Conservation (phyloP, 2,797 vertebrate species). For the Natrix natrix region DNA sequence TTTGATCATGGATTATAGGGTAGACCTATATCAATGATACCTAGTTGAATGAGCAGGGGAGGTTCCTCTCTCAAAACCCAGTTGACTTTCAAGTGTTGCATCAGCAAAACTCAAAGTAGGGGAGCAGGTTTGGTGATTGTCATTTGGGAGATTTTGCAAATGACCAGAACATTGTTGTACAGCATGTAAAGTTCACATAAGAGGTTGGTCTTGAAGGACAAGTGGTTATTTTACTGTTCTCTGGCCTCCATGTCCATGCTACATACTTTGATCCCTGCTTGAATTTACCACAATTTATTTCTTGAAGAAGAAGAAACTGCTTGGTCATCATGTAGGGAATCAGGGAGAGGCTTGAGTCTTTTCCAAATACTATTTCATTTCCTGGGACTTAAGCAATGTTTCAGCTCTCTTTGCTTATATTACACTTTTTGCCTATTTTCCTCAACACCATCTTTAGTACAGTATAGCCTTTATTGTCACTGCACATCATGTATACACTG, state of each 20-base stretch:
- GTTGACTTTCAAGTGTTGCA: neutral
- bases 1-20: neutral
- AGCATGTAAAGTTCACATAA: neutral
- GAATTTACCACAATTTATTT: neutral
- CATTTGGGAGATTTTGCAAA: neutral
- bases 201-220: neutral
- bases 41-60: neutral
- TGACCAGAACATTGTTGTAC: neutral
- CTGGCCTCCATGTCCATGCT: neutral
- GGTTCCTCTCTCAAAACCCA: neutral
- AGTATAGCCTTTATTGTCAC: no score
- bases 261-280: neutral
- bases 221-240: neutral
- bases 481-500: no score
- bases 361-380: neutral
- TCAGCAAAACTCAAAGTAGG: neutral
- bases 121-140: neutral
- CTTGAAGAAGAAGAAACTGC: neutral
- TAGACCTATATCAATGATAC: neutral
- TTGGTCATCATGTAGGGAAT: neutral
- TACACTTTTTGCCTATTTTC: neutral
- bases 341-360: neutral
- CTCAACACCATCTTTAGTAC: neutral
- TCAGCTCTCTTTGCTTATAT: neutral
- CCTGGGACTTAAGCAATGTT: neutral